phyloP scores from a whole-genome alignment of 2,888 invertebrate genomes.

The Orthonevra nobilis region DNA sequence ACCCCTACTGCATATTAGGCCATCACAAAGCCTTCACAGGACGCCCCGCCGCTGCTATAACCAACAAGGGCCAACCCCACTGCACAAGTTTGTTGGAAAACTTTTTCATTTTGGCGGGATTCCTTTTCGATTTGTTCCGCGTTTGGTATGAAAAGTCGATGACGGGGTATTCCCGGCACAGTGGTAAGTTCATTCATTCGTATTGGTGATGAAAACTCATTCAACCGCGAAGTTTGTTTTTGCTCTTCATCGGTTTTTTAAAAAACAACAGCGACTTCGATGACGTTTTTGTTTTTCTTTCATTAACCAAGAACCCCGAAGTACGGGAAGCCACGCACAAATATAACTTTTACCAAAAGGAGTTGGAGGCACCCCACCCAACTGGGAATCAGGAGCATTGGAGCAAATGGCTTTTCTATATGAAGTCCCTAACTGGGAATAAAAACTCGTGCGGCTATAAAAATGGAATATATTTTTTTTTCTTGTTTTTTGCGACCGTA shows the following conservation, averaged over 20 bases:
- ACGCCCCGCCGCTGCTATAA: too few relatives aligned
- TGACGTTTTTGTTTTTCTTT: slow-evolving; percentile 32
- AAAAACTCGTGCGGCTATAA: too few relatives aligned
- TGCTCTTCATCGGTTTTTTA: neutral
- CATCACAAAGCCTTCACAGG: neutral
- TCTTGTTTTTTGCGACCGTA: too few relatives aligned
- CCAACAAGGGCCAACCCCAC: neutral
- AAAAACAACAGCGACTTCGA: slow-evolving; percentile 38
- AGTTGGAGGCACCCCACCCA: too few relatives aligned
- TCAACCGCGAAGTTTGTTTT: slow-evolving; percentile 54
- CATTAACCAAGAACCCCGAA: slow-evolving; percentile 23
- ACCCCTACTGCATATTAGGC: too few relatives aligned
- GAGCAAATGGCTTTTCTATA: too few relatives aligned
- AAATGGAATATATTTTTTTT: too few relatives aligned
- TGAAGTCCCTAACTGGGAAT: too few relatives aligned
- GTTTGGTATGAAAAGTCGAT: slow-evolving; percentile 30
- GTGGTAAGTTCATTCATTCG: slow-evolving; percentile 61
- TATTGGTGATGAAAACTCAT: slow-evolving; percentile 69
- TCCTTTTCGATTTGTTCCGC: slow-evolving; percentile 68
- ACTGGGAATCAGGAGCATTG: too few relatives aligned
- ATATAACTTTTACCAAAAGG: slow-evolving; percentile 28
- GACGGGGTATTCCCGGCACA: slow-evolving; percentile 2
- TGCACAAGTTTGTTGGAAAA: slow-evolving; percentile 53
- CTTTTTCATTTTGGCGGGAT: slow-evolving; percentile 57
- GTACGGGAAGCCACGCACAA: slow-evolving; percentile 48